Evolutionary conservation across 23 tunicate species (phyloP).

Genomic region (Aplidium turbinatum): DNA sequence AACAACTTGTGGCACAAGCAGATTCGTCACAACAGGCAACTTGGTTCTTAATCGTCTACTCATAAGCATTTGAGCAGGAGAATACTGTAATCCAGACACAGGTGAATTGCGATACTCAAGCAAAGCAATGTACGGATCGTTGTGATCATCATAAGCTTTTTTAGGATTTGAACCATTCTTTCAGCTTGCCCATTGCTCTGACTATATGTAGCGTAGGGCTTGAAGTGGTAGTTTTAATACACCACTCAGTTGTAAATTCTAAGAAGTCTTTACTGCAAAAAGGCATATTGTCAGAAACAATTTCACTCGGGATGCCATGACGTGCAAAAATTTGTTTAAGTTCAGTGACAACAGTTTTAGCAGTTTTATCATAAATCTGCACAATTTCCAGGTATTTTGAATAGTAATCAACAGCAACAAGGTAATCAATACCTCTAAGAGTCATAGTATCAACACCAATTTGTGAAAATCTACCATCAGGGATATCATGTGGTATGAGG

Average conservation of each 20-base stretch:
- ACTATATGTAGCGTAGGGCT: conserved; percentile 32
- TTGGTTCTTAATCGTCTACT: conserved; percentile 15
- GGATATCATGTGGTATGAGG: conserved; percentile 37
- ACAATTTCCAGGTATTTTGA: conserved; percentile 49
- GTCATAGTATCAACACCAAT: conserved; percentile 46
- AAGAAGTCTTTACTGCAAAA: conserved; percentile 26
- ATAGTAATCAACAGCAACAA: conserved; percentile 41
- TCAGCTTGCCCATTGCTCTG: conserved; percentile 43
- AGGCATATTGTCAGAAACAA: conserved; percentile 41
- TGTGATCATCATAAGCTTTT: conserved; percentile 23
- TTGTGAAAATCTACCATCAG: conserved; percentile 24
- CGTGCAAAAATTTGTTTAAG: conserved; percentile 36
- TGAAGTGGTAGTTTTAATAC: conserved; percentile 20
- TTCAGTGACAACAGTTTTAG: conserved; percentile 13
- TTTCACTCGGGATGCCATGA: conserved; percentile 31
- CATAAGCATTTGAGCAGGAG: conserved; percentile 32
- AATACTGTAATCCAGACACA: conserved; percentile 4
- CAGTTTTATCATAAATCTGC: conserved; percentile 29
- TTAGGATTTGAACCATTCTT: conserved; percentile 27
- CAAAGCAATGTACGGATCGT: conserved; percentile 27
- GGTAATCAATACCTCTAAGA: conserved; percentile 32
- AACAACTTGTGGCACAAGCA: conserved; percentile 26
- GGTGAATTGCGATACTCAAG: conserved; percentile 35
- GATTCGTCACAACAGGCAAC: background rate
- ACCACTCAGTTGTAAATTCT: conserved; percentile 15